phyloP scores from a whole-genome alignment of 2,797 vertebrate genomes.

The Alcedo atthis region DNA sequence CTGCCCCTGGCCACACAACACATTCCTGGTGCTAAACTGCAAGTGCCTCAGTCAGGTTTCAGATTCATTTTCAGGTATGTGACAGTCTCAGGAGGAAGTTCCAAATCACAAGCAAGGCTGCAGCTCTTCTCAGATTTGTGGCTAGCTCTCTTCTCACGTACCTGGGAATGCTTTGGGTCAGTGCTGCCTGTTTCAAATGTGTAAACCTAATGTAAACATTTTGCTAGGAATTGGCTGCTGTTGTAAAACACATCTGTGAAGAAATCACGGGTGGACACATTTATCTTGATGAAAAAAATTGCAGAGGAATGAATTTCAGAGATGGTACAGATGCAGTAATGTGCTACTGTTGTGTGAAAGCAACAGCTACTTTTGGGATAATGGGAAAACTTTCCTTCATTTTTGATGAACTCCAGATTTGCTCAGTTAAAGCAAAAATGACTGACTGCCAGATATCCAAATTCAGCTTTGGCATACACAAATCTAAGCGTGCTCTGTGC shows the following conservation, averaged over 20 bases:
- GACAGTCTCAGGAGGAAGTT: not conserved
- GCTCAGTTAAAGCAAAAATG: not conserved
- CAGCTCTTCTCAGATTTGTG: conserved; percentile 11
- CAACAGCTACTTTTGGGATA: not conserved
- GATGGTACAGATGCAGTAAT: not conserved
- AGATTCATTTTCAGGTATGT: not conserved
- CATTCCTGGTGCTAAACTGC: not conserved
- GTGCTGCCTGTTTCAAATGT: not conserved
- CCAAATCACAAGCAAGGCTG: not conserved
- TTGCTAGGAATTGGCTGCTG: not conserved
- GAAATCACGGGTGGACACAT: not conserved
- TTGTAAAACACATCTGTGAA: not conserved
- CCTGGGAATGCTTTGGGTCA: not conserved
- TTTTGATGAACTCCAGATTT: not conserved
- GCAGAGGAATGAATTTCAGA: not conserved
- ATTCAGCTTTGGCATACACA: not conserved
- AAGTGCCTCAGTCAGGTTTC: not conserved
- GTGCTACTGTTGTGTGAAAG: not conserved
- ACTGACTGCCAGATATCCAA: not conserved
- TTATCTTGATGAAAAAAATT: not conserved
- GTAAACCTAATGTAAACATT: not conserved
- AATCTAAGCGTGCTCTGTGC: not conserved
- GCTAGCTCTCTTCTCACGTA: not conserved
- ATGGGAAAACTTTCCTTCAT: not conserved
- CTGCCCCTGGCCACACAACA: not conserved